These are phyloP conservation scores for Unio delphinus DNA, from an alignment of 2,888 invertebrate species.

Conservation along the genomic window DNA sequence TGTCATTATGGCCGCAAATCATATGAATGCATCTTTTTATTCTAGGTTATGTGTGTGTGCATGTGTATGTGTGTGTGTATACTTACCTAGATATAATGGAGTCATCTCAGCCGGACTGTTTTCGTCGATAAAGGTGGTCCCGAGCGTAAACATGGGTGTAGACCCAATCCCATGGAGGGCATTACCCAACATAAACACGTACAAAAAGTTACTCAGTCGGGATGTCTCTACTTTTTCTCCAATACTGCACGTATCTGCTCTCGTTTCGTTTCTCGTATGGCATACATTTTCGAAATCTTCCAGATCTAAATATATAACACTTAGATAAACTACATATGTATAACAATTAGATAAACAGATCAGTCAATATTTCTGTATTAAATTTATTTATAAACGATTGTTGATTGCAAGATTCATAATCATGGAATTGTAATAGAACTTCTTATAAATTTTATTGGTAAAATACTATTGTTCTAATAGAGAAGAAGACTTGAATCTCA, in stretches of 20 bases:
- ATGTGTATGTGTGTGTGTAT: background rate
- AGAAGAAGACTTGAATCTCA: too few relatives aligned
- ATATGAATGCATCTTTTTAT: too few relatives aligned
- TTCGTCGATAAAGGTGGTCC: conserved; percentile 43
- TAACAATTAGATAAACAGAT: too few relatives aligned
- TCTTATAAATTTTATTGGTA: too few relatives aligned
- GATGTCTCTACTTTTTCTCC: conserved; percentile 5
- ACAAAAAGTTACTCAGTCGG: conserved; percentile 24
- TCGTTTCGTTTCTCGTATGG: conserved; percentile 15
- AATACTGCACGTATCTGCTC: conserved; percentile 3
- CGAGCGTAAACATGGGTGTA: conserved; percentile 44
- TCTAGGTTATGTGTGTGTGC: too few relatives aligned
- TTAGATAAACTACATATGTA: too few relatives aligned
- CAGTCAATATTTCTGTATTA: too few relatives aligned
- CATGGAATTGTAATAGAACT: too few relatives aligned
- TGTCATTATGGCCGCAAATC: too few relatives aligned
- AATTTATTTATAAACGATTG: too few relatives aligned
- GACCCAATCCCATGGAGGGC: conserved; percentile 46
- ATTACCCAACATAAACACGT: conserved; percentile 42
- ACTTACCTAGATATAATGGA: conserved; percentile 38
- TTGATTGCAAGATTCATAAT: too few relatives aligned
- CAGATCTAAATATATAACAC: conserved; percentile 13
- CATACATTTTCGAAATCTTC: conserved; percentile 40
- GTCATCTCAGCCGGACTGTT: conserved; percentile 42
- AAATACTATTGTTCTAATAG: too few relatives aligned